phyloP scores from a whole-genome alignment of 2,888 invertebrate genomes.

The Meiosimyza decipiens region DNA sequence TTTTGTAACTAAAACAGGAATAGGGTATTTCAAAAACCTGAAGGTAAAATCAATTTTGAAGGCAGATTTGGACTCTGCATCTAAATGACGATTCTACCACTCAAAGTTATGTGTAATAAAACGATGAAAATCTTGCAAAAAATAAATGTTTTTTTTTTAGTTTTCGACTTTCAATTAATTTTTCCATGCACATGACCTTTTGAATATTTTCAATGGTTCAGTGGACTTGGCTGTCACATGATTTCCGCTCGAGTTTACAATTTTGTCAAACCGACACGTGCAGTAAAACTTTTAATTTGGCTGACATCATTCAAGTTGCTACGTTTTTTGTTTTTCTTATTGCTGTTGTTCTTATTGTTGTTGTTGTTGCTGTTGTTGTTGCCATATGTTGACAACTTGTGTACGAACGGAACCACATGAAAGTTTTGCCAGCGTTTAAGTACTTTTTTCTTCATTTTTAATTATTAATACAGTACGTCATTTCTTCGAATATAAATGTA shows the following conservation, averaged over 20 bases:
- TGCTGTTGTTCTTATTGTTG: not conserved
- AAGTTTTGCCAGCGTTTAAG: not conserved
- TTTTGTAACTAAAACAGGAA: no score
- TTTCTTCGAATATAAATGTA: not conserved
- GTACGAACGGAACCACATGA: slow-evolving; percentile 14
- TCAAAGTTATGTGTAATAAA: no score
- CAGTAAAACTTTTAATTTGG: slow-evolving; percentile 24
- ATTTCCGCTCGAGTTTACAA: no score
- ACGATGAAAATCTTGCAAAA: no score
- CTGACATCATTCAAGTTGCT: slow-evolving; percentile 18
- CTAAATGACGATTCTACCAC: no score
- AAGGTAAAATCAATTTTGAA: no score
- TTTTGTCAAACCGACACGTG: slow-evolving; percentile 15
- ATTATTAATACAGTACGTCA: slow-evolving; percentile 19
- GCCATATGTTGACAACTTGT: not conserved
- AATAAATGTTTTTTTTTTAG: no score
- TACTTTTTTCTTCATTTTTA: not conserved
- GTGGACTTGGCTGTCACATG: not conserved
- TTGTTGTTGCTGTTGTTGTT: not conserved
- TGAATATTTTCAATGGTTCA: not conserved
- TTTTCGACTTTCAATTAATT: no score
- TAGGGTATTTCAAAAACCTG: no score
- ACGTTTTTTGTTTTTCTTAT: not conserved
- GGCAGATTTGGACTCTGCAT: no score
- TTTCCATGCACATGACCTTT: no score